phyloP scores from a whole-genome alignment of 2,797 vertebrate species.

The Rhinichthys osculus region DNA sequence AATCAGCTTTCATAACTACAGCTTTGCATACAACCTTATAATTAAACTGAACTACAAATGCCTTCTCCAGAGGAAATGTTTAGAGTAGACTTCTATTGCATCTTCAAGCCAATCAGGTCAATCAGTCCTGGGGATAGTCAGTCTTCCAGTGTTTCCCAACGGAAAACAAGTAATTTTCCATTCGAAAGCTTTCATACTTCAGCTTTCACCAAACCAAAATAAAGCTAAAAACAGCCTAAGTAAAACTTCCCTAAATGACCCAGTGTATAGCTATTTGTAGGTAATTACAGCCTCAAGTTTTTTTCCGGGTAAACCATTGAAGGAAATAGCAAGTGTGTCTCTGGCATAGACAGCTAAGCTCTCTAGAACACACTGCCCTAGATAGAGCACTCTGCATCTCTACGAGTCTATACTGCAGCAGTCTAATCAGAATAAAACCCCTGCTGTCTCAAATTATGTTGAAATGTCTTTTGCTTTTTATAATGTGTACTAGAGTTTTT shows the following conservation, averaged over 20 bases:
- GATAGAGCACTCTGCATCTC: conserved; percentile 41
- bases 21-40: background rate
- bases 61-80: background rate
- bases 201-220: conserved; percentile 60
- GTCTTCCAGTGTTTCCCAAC: conserved; percentile 16
- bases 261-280: conserved; percentile 65
- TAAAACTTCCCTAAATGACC: conserved; percentile 59
- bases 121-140: background rate
- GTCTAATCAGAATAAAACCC: background rate
- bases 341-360: conserved; percentile 42
- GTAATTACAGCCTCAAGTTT: conserved; percentile 72
- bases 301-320: conserved; percentile 68
- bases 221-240: conserved; percentile 59
- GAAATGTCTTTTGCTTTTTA: background rate
- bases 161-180: conserved; percentile 59
- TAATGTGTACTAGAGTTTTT: background rate
- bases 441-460: background rate
- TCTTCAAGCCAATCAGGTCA: background rate
- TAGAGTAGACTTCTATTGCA: background rate
- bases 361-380: conserved; percentile 62
- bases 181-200: conserved; percentile 46
- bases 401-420: background rate
- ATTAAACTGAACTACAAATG: background rate
- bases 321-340: conserved; percentile 65
- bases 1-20: background rate